These are phyloP conservation scores for Onchidella celtica DNA, from an alignment of 2,888 invertebrate species.

Conservation along the genomic window DNA sequence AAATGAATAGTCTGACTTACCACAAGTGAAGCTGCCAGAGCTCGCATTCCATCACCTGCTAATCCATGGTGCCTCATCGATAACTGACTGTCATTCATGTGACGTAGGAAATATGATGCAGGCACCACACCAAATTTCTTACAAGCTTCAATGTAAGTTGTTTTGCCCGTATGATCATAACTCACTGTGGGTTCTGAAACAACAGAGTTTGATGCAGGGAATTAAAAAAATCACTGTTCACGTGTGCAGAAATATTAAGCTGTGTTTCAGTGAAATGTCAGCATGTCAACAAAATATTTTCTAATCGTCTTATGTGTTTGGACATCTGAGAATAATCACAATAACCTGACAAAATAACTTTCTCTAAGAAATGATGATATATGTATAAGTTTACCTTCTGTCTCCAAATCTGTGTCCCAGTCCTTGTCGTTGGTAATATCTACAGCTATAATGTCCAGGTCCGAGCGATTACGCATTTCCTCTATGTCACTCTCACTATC, in stretches of 20 bases:
- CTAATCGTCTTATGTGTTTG: no score
- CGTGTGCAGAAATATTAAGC: no score
- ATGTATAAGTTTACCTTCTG: slow-evolving; percentile 76
- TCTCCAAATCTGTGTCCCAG: slow-evolving; percentile 78
- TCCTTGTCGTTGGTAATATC: slow-evolving; percentile 74
- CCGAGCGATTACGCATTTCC: slow-evolving; percentile 53
- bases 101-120: slow-evolving; percentile 78
- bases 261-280: no score
- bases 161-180: slow-evolving; percentile 76
- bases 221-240: no score
- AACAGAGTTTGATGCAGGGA: no score
- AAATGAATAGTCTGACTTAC: slow-evolving; percentile 69
- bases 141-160: slow-evolving; percentile 77
- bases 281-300: no score
- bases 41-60: slow-evolving; percentile 74
- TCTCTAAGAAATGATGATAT: no score
- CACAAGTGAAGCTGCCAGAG: slow-evolving; percentile 76
- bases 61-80: slow-evolving; percentile 79
- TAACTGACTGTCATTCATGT: slow-evolving; percentile 75
- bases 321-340: no score
- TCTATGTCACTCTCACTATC: slow-evolving; percentile 64
- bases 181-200: slow-evolving; percentile 64
- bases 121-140: slow-evolving; percentile 76
- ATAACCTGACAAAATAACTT: no score
- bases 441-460: slow-evolving; percentile 60